Percentiles rank a stretch among this genome's conserved stretches.
phyloP scores from a whole-genome alignment of 2,888 invertebrate species.

The Pterostichus niger region DNA sequence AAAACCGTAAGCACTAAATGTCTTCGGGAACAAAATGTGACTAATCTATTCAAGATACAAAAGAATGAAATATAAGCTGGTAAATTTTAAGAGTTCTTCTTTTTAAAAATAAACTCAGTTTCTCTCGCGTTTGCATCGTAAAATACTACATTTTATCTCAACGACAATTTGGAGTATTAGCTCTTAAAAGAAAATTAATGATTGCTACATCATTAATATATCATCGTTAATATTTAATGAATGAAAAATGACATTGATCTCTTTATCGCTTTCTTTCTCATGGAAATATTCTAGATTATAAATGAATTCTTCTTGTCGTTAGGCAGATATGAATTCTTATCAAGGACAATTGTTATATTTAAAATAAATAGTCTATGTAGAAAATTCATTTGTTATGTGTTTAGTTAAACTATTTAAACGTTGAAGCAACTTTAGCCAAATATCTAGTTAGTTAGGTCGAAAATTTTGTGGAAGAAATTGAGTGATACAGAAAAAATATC shows the following conservation, averaged over 20 bases:
- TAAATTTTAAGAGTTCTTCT: constrained; percentile 31
- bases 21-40: constrained; percentile 59
- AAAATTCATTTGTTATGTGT: too few species aligned
- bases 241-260: constrained; percentile 51
- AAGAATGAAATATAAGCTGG: constrained; percentile 54
- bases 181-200: constrained; percentile 51
- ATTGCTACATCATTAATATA: constrained; percentile 43
- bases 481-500: constrained; percentile 5
- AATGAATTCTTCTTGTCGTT: constrained; percentile 27
- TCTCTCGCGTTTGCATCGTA: background rate
- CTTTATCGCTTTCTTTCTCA: constrained; percentile 39
- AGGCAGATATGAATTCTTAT: background rate
- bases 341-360: background rate
- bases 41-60: constrained; percentile 59
- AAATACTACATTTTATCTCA: constrained; percentile 47
- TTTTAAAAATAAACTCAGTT: constrained; percentile 2
- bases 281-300: constrained; percentile 36
- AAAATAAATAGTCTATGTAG: background rate
- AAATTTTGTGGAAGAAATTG: background rate
- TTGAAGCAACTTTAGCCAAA: too few species aligned
- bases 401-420: too few species aligned
- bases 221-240: constrained; percentile 55
- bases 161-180: constrained; percentile 43
- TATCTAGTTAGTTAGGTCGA: background rate
- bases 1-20: constrained; percentile 43